A percentile compares a stretch with the other conserved stretches of the same genome.
Conservation (phyloP, 1,140 invertebrate species). For the Magallana gigas region DNA sequence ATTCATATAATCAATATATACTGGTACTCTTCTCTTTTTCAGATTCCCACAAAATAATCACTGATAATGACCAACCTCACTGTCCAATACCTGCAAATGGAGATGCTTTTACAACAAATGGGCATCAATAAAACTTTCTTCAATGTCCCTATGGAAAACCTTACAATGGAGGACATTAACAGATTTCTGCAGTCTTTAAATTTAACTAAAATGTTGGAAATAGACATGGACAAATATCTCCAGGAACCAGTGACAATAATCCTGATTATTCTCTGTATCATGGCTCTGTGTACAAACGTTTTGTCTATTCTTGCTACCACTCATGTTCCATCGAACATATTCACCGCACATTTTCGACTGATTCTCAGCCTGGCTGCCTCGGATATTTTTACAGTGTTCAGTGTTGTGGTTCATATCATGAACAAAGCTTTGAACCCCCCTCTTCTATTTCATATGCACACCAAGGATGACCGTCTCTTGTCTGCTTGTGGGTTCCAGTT, state of each 20-base stretch:
- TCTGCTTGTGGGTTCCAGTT: slow-evolving; percentile 64
- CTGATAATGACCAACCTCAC: no score
- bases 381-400: slow-evolving; percentile 69
- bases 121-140: no score
- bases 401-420: slow-evolving; percentile 63
- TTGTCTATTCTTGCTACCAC: slow-evolving; percentile 67
- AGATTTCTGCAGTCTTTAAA: neutral
- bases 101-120: no score
- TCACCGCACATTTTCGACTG: slow-evolving; percentile 68
- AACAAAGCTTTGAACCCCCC: slow-evolving; percentile 63
- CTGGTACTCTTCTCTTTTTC: no score
- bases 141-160: neutral
- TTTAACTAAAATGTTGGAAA: neutral
- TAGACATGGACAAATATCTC: slow-evolving; percentile 50
- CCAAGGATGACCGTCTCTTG: slow-evolving; percentile 52
- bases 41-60: no score
- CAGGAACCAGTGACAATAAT: slow-evolving; percentile 63
- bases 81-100: no score
- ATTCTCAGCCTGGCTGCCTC: slow-evolving; percentile 71
- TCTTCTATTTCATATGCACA: slow-evolving; percentile 30
- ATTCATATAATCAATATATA: no score
- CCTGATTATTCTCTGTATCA: slow-evolving; percentile 59
- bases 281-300: slow-evolving; percentile 64
- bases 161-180: neutral
- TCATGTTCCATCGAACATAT: slow-evolving; percentile 59